phyloP scores from a whole-genome alignment of 2,113 vertebrate species.

The Pelobates fuscus region DNA sequence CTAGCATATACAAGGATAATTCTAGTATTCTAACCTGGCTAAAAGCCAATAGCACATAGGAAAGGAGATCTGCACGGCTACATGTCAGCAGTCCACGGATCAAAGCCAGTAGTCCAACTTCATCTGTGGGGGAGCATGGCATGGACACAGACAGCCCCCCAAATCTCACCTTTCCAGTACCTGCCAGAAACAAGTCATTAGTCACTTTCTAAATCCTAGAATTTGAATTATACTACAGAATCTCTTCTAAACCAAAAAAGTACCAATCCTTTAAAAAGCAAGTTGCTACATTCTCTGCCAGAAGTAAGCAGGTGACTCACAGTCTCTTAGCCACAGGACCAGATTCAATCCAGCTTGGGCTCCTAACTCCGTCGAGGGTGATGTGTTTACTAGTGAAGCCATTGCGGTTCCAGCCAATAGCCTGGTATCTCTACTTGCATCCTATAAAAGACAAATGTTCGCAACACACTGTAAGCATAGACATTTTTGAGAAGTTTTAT shows the following conservation, averaged over 20 bases:
- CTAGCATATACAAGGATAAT: no score
- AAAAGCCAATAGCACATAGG: conserved; percentile 28
- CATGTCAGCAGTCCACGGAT: conserved; percentile 77
- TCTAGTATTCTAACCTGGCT: background rate
- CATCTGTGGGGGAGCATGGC: conserved; percentile 44
- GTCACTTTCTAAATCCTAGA: no score
- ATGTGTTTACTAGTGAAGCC: conserved; percentile 80
- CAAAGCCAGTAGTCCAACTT: conserved; percentile 70
- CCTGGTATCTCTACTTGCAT: conserved; percentile 71
- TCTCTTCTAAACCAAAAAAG: no score
- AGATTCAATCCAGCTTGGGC: conserved; percentile 66
- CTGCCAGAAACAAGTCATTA: conserved; percentile 61
- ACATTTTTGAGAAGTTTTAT: no score
- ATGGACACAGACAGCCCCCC: conserved; percentile 69
- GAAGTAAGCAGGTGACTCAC: conserved; percentile 48
- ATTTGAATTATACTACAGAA: no score
- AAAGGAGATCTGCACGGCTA: conserved; percentile 71
- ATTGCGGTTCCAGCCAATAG: conserved; percentile 80
- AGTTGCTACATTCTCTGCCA: no score
- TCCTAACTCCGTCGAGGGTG: conserved; percentile 57
- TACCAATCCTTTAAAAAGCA: no score
- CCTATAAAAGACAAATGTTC: conserved; percentile 56
- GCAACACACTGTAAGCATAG: background rate
- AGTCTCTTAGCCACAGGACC: conserved; percentile 60
- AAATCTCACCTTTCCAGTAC: conserved; percentile 61